Evolutionary conservation across 2,888 invertebrate genomes (phyloP).

Genomic region (Exocentrus adspersus): DNA sequence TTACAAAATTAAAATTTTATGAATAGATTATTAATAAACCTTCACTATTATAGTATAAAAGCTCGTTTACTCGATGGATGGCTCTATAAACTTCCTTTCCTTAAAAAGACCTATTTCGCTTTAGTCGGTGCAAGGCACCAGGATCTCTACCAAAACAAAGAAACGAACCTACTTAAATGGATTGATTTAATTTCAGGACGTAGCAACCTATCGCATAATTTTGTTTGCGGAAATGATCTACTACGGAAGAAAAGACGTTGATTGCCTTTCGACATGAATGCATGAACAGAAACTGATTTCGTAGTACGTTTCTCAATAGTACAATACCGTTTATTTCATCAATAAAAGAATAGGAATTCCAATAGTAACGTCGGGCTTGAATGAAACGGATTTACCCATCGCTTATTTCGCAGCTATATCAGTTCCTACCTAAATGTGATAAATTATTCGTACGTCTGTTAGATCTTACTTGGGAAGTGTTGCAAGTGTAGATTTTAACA

Average conservation of each 20-base stretch:
- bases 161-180: slow-evolving; percentile 13
- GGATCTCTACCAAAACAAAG: slow-evolving; percentile 14
- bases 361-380: neutral
- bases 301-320: neutral
- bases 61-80: neutral
- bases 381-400: neutral
- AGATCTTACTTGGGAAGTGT: no score
- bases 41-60: neutral
- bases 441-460: no score
- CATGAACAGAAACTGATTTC: neutral
- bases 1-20: neutral
- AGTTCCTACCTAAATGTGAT: no score
- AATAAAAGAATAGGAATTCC: neutral
- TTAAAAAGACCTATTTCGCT: slow-evolving; percentile 4
- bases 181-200: slow-evolving; percentile 20
- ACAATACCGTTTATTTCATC: neutral
- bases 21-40: neutral
- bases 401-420: no score
- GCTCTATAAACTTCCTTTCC: neutral
- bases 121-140: slow-evolving; percentile 19
- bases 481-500: no score
- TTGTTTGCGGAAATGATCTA: neutral
- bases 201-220: slow-evolving; percentile 16
- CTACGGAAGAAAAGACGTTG: neutral
- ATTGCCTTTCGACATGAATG: neutral